Base-by-base conservation (phyloP, 2,797 vertebrate species). In the Cossypha polioptera region DNA sequence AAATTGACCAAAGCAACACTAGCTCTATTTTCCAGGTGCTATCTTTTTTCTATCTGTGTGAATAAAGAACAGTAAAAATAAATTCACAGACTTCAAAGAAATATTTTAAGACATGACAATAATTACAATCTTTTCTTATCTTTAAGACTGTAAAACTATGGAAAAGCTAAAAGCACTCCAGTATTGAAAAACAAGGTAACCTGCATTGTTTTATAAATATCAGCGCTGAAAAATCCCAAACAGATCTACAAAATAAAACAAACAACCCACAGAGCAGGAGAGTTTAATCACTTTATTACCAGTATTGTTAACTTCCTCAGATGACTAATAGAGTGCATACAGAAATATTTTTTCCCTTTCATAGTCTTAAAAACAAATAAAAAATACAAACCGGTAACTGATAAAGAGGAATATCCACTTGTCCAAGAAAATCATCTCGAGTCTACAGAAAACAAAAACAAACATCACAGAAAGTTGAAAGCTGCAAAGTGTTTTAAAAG, bases 401-500 rank as follows among this genome's bases (percentile, higher is more conserved):
- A 96, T 99, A 99, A 92, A 99, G 98, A 93, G 99, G 99, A 88
- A 99, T 97, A 83, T 99, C 99, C 98, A 99, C 99, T 98, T 99
- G 99, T 79, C 99, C 99, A 42, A 99, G 98, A 95, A 99, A 99
- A 98, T 99, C 99, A 98, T 99, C 99, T 96, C 99, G 99, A 78
- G 99, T 99, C 99, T 99, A 74, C 2, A 67, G 92, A 84, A 83
- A 83, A 97, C 75, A 92, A 92, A 81, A 96, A 78, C 22, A 86
- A 62, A 72, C 53, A 63, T 2, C 40, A 68, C 1, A 57, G 15
- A 29, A 47, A 76, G 24, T 6, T 90, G 86, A 67, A 72, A 80
- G 43, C 28, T 76, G 20, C 16, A 4, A 54, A 57, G n/a, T 26
- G 12, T 36, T 86, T 77, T 26, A 11, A 76, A 81, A 83, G 22